Evolutionary conservation across 2,113 vertebrate species (phyloP), one percentile per base, ranked within the genome.

Genomic region (Oreochromis spilurus): DNA sequence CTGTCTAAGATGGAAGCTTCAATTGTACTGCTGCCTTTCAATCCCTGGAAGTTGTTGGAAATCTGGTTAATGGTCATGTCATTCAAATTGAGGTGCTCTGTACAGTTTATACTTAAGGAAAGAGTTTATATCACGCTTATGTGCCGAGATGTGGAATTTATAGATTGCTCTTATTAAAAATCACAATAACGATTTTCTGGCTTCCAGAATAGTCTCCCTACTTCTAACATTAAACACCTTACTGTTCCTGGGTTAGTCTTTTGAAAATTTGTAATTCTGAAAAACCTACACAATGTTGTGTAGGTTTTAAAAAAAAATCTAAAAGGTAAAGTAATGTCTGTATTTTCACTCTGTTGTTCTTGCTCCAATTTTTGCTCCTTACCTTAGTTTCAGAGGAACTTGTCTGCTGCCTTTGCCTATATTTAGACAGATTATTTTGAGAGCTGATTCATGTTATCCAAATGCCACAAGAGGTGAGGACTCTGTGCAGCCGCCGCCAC

Each of bases 361-460:
- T 34, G 3, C 50, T 65, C 34, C 60, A 12, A 7, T 45, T 38
- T 57, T 84, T 84, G 48, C 45, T 10, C 58, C 10, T 43, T 57
- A 84, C 26, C 26, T 40, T 29, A 29, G 36, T 72, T 87, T 82
- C 29, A 26, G 58, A 67, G 40, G 29, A 87, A 60, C 40, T 17
- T 45, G 80, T 89, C 72, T 36, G 4, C 17, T 8, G 16, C 34
- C 19, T 65, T 26, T 45, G 26, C 26, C 50, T 89, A 53, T 89
- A 80, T 93, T 90, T 87, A 88, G 90, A 82, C 9, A 6, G 79
- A 78, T 90, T 91, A 87, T 94, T 91, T 82, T 78, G 38, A 91
- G 81, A 83, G 43, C 52, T 93, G 94, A 94, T 90, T 94, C 92
- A 91, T 72, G 87, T 91, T 83, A 67, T 88, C 92, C 91, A 83